These are phyloP conservation scores for Biston betularia DNA, from an alignment of 2,888 invertebrate species.

Conservation along the genomic window DNA sequence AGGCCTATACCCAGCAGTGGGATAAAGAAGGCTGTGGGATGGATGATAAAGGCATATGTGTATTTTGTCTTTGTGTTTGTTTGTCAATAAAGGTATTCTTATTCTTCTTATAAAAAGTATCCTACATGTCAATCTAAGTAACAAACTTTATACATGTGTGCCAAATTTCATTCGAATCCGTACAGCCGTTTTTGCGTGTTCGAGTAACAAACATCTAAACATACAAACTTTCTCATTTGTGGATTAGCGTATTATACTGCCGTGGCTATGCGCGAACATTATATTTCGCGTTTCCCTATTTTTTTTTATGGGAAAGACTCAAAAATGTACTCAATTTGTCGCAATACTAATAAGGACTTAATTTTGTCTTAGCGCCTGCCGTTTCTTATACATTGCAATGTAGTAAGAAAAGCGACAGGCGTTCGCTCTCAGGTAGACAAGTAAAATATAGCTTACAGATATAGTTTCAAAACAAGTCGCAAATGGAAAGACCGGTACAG, in stretches of 20 bases:
- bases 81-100: too few relatives aligned
- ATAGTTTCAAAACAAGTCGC: neutral
- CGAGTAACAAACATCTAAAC: too few relatives aligned
- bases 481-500: neutral
- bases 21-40: too few relatives aligned
- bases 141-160: too few relatives aligned
- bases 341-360: neutral
- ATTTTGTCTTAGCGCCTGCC: neutral
- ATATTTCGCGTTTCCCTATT: neutral
- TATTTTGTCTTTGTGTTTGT: too few relatives aligned
- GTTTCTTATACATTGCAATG: neutral
- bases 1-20: too few relatives aligned
- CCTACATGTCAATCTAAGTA: too few relatives aligned
- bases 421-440: neutral
- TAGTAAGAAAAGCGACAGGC: conserved; percentile 4
- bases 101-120: too few relatives aligned
- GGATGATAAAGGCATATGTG: too few relatives aligned
- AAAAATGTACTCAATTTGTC: neutral
- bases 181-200: too few relatives aligned
- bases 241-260: neutral
- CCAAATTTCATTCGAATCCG: too few relatives aligned
- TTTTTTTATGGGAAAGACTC: neutral
- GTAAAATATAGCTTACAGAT: neutral
- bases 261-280: neutral
- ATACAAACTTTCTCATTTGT: too few relatives aligned